These are phyloP conservation scores for Stegastes partitus DNA, from an alignment of 2,113 vertebrate species.

Conservation along the genomic window DNA sequence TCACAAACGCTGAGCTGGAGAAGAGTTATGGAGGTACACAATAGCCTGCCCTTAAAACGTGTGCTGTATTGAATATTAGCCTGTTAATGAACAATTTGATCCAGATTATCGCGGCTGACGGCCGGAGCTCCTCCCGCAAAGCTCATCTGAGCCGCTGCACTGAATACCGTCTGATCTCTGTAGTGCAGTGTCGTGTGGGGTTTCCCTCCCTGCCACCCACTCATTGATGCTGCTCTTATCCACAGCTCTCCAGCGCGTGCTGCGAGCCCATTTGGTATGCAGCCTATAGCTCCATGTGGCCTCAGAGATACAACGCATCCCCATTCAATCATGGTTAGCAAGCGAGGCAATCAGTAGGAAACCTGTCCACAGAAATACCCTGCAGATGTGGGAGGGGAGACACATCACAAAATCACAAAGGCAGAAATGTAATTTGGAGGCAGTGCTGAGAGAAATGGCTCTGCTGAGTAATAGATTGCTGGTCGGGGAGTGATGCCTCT, in stretches of 20 bases:
- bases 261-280: slow-evolving; percentile 60
- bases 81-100: slow-evolving; percentile 27
- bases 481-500: slow-evolving; percentile 36
- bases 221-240: slow-evolving; percentile 42
- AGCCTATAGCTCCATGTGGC: slow-evolving; percentile 43
- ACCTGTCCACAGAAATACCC: slow-evolving; percentile 33
- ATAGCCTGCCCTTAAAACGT: not conserved
- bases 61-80: slow-evolving; percentile 10
- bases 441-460: slow-evolving; percentile 56
- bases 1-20: not conserved
- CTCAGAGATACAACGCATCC: slow-evolving; percentile 42
- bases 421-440: slow-evolving; percentile 70
- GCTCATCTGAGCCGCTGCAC: slow-evolving; percentile 38
- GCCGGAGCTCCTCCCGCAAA: slow-evolving; percentile 29
- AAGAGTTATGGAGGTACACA: not conserved
- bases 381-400: slow-evolving; percentile 28
- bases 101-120: slow-evolving; percentile 36
- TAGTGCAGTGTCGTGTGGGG: slow-evolving; percentile 44
- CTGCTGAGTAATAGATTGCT: slow-evolving; percentile 57
- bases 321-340: slow-evolving; percentile 49
- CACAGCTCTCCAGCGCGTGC: slow-evolving; percentile 27
- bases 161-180: slow-evolving; percentile 38
- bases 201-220: slow-evolving; percentile 69
- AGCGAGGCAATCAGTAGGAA: slow-evolving; percentile 60
- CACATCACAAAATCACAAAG: slow-evolving; percentile 28